Conservation (phyloP, 2,888 invertebrate species). For the Nymphalis polychloros region DNA sequence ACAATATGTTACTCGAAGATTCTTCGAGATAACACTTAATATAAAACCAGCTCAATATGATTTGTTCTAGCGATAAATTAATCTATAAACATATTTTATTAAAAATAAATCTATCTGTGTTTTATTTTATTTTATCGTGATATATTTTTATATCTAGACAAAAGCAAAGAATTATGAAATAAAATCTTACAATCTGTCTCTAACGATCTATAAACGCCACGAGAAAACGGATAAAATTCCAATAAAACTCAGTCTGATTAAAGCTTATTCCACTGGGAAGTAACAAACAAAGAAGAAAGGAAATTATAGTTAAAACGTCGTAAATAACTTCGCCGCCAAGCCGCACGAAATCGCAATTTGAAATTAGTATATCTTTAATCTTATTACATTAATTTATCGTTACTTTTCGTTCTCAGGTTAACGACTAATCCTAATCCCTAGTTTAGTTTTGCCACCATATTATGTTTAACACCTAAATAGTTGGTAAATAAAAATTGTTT, state of each 20-base stretch:
- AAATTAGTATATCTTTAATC: not conserved
- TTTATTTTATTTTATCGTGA: no score
- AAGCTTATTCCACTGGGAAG: not conserved
- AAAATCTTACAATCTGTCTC: no score
- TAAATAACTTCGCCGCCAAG: not conserved
- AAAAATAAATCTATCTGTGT: no score
- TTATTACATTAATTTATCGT: not conserved
- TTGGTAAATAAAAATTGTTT: not conserved
- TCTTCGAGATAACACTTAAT: not conserved
- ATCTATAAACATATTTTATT: no score
- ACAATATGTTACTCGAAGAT: not conserved
- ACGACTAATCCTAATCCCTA: conserved; percentile 8
- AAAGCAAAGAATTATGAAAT: no score
- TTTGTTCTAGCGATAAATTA: no score
- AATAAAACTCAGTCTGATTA: not conserved
- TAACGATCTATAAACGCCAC: not conserved
- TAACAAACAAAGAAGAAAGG: no score
- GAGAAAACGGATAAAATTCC: not conserved
- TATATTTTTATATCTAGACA: no score
- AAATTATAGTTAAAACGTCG: not conserved
- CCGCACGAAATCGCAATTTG: not conserved
- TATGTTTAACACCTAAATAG: not conserved
- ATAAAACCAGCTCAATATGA: not conserved
- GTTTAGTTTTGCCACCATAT: not conserved
- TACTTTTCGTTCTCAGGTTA: not conserved